Evolutionary conservation across 2,797 vertebrate species (phyloP).

Genomic region (Melopsittacus undulatus): DNA sequence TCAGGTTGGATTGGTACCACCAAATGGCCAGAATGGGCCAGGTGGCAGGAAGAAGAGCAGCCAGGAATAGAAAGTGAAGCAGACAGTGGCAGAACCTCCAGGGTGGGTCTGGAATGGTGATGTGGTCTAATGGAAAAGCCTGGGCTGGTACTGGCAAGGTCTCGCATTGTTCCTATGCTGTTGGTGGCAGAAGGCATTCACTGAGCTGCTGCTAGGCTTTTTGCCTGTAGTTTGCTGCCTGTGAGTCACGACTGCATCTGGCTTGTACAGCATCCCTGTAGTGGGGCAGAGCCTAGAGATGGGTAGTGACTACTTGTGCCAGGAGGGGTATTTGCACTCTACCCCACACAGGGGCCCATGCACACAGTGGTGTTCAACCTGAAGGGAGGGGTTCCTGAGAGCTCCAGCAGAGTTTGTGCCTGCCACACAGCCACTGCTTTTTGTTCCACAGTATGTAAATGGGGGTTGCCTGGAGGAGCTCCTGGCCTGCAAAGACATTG

Average conservation of each 20-base stretch:
- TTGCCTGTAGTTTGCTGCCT: background rate
- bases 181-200: background rate
- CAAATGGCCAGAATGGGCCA: background rate
- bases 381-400: background rate
- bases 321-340: background rate
- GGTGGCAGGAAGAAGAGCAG: background rate
- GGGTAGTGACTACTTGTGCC: background rate
- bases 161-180: background rate
- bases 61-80: background rate
- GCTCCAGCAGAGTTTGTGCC: background rate
- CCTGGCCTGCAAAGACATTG: constrained; percentile 80
- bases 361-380: fast-evolving
- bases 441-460: constrained; percentile 80
- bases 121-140: background rate
- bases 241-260: background rate
- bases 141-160: background rate
- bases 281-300: background rate
- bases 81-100: background rate
- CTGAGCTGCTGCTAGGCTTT: background rate
- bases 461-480: constrained; percentile 89
- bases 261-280: background rate
- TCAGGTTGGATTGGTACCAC: background rate
- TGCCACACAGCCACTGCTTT: background rate
- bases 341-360: no score
- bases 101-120: background rate